A percentile compares a stretch with the other conserved stretches of the same genome.
phyloP scores from a whole-genome alignment of 2,113 vertebrate species.

The Rhinolophus sinicus region DNA sequence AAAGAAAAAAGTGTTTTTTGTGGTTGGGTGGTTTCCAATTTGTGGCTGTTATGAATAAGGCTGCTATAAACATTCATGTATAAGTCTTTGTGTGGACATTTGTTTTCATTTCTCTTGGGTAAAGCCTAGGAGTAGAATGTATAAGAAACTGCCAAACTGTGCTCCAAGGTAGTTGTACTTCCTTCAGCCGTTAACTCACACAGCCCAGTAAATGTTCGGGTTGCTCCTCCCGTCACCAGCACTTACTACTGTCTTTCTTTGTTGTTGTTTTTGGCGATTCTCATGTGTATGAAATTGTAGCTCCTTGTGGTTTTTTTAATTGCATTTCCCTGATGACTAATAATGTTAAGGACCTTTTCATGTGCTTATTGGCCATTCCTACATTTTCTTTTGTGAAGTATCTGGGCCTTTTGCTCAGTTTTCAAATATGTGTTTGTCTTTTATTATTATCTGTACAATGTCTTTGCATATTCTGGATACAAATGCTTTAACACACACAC shows the following conservation, averaged over 20 bases:
- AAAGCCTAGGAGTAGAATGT: not conserved
- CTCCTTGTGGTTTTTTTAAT: not conserved
- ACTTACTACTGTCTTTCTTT: too few species aligned
- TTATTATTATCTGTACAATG: not conserved
- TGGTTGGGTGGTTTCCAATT: not conserved
- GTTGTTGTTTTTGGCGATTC: not conserved
- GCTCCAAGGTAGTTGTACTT: not conserved
- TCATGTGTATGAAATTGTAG: not conserved
- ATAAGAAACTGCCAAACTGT: not conserved
- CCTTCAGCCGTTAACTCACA: too few species aligned
- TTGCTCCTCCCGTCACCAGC: not conserved
- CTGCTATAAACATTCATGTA: rapidly evolving
- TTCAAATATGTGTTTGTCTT: not conserved
- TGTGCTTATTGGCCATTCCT: not conserved
- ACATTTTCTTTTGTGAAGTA: not conserved
- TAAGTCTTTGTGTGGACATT: not conserved
- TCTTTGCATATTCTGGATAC: not conserved
- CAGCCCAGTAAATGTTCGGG: rapidly evolving
- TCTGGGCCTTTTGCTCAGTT: not conserved
- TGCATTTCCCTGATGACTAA: not conserved
- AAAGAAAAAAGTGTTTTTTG: not conserved
- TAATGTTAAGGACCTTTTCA: not conserved
- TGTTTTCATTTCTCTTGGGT: not conserved
- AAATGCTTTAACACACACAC: not conserved
- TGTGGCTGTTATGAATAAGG: not conserved